A percentile compares a stretch with the other conserved stretches of the same genome.
Evolutionary conservation across 1,140 invertebrate genomes (phyloP).

Genomic region (Drosophila punjabiensis): DNA sequence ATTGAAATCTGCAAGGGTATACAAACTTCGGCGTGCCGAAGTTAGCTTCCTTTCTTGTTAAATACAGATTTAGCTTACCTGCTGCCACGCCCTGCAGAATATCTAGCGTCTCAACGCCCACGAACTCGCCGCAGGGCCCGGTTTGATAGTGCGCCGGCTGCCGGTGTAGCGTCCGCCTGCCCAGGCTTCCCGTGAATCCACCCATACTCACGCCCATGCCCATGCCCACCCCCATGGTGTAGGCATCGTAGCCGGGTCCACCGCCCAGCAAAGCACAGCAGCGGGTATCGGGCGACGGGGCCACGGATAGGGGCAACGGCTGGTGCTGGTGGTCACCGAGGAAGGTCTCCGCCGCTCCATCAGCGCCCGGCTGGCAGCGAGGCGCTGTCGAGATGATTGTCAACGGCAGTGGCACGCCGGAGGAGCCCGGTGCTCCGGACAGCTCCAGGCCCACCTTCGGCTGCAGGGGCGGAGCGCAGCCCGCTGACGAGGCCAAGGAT

Average conservation of each 20-base stretch:
- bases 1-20: too few species aligned
- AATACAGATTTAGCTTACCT: constrained; percentile 39
- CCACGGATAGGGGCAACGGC: constrained; percentile 59
- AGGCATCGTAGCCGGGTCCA: constrained; percentile 49
- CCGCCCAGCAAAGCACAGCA: constrained; percentile 68
- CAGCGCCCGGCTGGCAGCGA: constrained; percentile 59
- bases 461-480: constrained; percentile 46
- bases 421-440: constrained; percentile 28
- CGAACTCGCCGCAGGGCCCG: constrained; percentile 63
- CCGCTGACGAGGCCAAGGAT: constrained; percentile 24
- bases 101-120: constrained; percentile 80
- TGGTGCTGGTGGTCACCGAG: constrained; percentile 61
- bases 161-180: constrained; percentile 58
- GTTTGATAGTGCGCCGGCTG: constrained; percentile 54
- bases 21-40: too few species aligned
- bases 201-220: constrained; percentile 30
- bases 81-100: constrained; percentile 81
- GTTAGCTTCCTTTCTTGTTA: too few species aligned
- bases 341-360: constrained; percentile 65
- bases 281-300: constrained; percentile 76
- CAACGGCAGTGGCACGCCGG: constrained; percentile 74
- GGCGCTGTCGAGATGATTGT: constrained; percentile 84
- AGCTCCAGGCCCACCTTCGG: constrained; percentile 66
- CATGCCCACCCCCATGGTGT: constrained; percentile 37
- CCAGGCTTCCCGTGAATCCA: constrained; percentile 73